Evolutionary conservation across 2,888 invertebrate genomes (phyloP).

Genomic region (Cephalotes varians): DNA sequence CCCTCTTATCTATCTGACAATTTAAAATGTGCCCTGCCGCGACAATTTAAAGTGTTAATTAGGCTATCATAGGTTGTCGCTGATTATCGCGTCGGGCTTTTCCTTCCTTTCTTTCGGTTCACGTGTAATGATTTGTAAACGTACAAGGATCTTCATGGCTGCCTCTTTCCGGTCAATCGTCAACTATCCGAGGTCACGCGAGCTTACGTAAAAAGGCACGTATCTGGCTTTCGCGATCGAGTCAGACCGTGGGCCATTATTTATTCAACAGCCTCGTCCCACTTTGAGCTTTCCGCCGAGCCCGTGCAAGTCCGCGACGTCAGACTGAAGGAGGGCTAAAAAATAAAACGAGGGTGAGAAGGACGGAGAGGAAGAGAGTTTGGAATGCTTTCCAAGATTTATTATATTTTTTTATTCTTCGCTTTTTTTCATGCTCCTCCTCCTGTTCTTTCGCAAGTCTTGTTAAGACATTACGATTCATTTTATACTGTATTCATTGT

Average conservation of each 20-base stretch:
- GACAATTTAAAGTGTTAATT: slow-evolving; percentile 13
- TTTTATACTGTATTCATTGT: background rate
- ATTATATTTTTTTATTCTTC: background rate
- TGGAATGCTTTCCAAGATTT: background rate
- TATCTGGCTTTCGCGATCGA: slow-evolving; percentile 55
- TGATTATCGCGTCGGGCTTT: slow-evolving; percentile 5
- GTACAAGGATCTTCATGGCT: slow-evolving; percentile 23
- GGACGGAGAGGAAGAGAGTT: background rate
- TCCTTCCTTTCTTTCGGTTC: background rate
- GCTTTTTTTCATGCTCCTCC: background rate
- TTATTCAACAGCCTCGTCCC: slow-evolving; percentile 64
- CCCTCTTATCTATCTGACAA: no score
- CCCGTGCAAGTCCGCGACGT: slow-evolving; percentile 39
- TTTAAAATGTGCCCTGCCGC: background rate
- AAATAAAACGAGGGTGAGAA: slow-evolving; percentile 13
- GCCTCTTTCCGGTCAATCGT: slow-evolving; percentile 43
- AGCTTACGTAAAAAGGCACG: slow-evolving; percentile 60
- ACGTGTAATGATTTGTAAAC: slow-evolving; percentile 39
- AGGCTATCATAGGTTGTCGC: background rate
- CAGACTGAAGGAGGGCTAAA: background rate
- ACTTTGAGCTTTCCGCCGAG: slow-evolving; percentile 34
- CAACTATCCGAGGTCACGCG: slow-evolving; percentile 65
- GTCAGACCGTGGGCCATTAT: slow-evolving; percentile 36
- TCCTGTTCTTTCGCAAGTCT: no score
- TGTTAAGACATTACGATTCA: background rate